Conservation (phyloP, 1,140 invertebrate genomes). For the Apis dorsata region DNA sequence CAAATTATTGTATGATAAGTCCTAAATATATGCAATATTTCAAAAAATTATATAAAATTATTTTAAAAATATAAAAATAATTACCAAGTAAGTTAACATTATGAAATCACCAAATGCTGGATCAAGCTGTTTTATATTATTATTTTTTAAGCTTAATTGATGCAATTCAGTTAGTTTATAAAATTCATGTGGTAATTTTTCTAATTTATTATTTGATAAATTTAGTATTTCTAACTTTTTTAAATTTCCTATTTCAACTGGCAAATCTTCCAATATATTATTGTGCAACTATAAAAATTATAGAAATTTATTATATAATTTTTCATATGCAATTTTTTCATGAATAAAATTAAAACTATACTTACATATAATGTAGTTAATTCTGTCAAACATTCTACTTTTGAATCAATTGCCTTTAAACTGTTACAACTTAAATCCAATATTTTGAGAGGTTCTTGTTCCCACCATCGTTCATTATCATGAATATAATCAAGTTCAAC, state of each 20-base stretch:
- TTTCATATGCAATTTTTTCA: constrained; percentile 10
- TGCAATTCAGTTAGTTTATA: constrained; percentile 85
- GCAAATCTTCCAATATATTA: constrained; percentile 87
- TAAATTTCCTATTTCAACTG: constrained; percentile 88
- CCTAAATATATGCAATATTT: constrained; percentile 73
- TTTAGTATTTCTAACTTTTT: constrained; percentile 88
- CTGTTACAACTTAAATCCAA: constrained; percentile 91
- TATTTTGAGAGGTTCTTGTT: constrained; percentile 87
- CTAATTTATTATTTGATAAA: constrained; percentile 89
- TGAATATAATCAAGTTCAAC: constrained; percentile 85
- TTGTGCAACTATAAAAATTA: constrained; percentile 85
- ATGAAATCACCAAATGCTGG: constrained; percentile 86
- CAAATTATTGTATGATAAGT: constrained; percentile 83
- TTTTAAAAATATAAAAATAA: neutral
- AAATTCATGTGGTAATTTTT: constrained; percentile 83
- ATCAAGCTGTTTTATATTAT: constrained; percentile 80
- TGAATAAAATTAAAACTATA: constrained; percentile 44
- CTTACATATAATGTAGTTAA: constrained; percentile 87
- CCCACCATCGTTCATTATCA: constrained; percentile 90
- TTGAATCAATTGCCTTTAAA: constrained; percentile 84
- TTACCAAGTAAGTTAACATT: constrained; percentile 86
- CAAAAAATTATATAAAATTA: neutral
- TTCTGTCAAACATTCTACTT: constrained; percentile 86
- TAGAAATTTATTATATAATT: constrained; percentile 1
- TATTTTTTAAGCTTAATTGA: constrained; percentile 86